Conservation (phyloP, 2,113 vertebrate genomes). For the Hemiscyllium ocellatum region DNA sequence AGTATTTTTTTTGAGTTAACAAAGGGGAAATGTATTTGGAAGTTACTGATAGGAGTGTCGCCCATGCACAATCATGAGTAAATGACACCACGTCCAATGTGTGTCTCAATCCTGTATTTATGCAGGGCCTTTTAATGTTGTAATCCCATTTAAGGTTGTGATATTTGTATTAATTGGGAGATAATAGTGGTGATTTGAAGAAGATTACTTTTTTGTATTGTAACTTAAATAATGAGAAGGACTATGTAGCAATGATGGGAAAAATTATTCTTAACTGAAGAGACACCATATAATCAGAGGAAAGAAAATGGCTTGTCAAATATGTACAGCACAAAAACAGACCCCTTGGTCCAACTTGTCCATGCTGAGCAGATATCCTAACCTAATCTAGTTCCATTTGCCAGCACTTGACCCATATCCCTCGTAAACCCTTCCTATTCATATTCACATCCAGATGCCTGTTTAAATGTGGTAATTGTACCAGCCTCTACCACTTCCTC, state of each 20-base stretch:
- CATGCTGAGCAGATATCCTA: too few species aligned
- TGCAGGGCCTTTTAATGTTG: neutral
- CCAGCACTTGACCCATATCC: too few species aligned
- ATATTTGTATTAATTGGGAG: neutral
- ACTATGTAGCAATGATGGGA: neutral
- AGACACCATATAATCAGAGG: too few species aligned
- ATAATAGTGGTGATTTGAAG: neutral
- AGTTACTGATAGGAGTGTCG: neutral
- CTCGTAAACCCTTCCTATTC: too few species aligned
- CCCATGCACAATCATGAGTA: neutral
- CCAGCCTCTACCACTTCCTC: too few species aligned
- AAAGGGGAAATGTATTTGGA: neutral
- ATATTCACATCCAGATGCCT: too few species aligned
- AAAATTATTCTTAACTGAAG: neutral
- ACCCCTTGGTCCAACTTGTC: too few species aligned
- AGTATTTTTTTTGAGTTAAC: neutral
- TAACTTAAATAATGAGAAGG: neutral
- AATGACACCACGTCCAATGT: neutral
- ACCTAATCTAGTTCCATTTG: too few species aligned
- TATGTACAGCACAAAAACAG: too few species aligned
- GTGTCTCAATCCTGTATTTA: neutral
- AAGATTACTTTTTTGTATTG: neutral
- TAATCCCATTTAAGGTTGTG: neutral
- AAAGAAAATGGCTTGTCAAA: too few species aligned
- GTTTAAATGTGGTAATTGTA: too few species aligned